Base-by-base conservation (phyloP, 2,797 vertebrate genomes). In the Denticeps clupeoides region DNA sequence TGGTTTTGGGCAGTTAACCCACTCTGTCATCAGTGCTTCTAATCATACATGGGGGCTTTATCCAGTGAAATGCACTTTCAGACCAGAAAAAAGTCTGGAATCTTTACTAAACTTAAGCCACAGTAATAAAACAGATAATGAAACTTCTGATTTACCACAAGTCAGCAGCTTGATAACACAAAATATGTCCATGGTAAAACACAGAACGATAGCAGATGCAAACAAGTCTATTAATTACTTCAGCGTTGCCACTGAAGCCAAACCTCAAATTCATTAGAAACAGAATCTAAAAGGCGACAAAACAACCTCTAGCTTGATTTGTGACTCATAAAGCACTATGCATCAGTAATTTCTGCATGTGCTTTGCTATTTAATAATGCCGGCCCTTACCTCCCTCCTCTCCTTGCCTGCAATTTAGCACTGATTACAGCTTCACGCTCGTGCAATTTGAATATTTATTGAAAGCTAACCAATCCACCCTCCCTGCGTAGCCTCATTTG, bases 381-480 rank as follows among this genome's bases (percentile, higher is more conserved):
- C 63, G 58, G 33, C 45, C 23, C 33, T 32, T 47, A 46, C 23
- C 47, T 41, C 37, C n/a, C 57, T 62, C 41, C 42, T 53, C 53
- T 41, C 27, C 56, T 49, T 53, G 60, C 57, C 66, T 64, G 58
- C 66, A 67, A 75, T 77, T 74, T 68, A 62, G 64, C 49, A 56
- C 70, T 71, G 75, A 81, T 78, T 80, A 74, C 55, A 52, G 58
- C 67, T 74, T 69, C 68, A 64, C 69, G 61, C 71, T 65, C 59
- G 41, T 55, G 57, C 67, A 74, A 74, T 81, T 74, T 71, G 65
- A 81, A 81, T 78, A 72, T 78, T 78, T 77, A 77, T 71, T 51
- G 55, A 59, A 53, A 56, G 68, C 60, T 33, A 49, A 48, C 70
- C 72, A 72, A 69, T 71, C 71, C 52, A 49, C 51, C 56, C 70